phyloP scores from a whole-genome alignment of 2,888 invertebrate species.

The Philopedon plagiatum region DNA sequence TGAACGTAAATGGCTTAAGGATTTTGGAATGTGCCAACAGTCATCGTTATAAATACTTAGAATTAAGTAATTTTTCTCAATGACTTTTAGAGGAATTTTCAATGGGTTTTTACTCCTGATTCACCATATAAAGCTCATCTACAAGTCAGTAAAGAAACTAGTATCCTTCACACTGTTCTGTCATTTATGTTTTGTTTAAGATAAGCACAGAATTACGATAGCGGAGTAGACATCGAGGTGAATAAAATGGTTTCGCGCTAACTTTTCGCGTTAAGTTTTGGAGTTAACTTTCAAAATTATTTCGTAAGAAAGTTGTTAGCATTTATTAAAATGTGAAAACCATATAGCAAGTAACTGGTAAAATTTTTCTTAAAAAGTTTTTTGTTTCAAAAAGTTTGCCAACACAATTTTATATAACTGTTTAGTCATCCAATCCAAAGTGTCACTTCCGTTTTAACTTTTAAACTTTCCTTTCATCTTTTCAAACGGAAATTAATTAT shows the following conservation, averaged over 20 bases:
- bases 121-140: too few relatives aligned
- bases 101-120: too few relatives aligned
- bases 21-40: too few relatives aligned
- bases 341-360: too few relatives aligned
- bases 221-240: conserved; percentile 31
- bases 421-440: not conserved
- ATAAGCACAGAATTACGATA: conserved; percentile 37
- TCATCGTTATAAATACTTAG: too few relatives aligned
- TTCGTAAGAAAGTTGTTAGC: not conserved
- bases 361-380: too few relatives aligned
- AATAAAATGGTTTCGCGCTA: conserved; percentile 34
- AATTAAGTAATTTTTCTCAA: too few relatives aligned
- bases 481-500: conserved; percentile 28
- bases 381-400: too few relatives aligned
- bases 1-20: too few relatives aligned
- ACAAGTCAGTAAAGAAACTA: conserved; percentile 48
- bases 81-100: too few relatives aligned
- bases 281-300: conserved; percentile 17
- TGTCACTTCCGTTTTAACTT: conserved; percentile 11
- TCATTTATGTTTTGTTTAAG: conserved; percentile 50
- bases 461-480: conserved; percentile 19
- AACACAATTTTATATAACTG: not conserved
- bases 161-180: conserved; percentile 51
- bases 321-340: too few relatives aligned
- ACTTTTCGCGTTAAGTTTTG: conserved; percentile 38